Evolutionary conservation across 2,113 vertebrate genomes (phyloP).

Genomic region (Aegithalos caudatus): DNA sequence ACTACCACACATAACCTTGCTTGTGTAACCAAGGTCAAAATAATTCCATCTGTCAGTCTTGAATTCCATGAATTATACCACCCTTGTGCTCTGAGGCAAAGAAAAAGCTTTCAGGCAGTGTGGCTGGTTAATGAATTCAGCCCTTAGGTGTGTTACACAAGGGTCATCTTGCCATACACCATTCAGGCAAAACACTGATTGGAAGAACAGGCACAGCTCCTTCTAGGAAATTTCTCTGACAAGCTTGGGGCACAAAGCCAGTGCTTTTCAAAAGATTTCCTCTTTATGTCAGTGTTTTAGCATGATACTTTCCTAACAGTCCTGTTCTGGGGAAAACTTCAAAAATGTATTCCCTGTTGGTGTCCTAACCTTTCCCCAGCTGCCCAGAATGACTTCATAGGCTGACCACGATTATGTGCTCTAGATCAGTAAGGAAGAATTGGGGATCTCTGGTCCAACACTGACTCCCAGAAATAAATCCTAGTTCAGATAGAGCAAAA

Average conservation of each 20-base stretch:
- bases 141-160: neutral
- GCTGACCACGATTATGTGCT: neutral
- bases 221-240: neutral
- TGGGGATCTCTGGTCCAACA: neutral
- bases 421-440: neutral
- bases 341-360: neutral
- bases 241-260: neutral
- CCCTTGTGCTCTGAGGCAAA: neutral
- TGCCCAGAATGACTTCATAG: neutral
- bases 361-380: neutral
- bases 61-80: neutral
- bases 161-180: neutral
- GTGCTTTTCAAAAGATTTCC: neutral
- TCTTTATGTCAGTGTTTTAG: neutral
- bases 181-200: neutral
- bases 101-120: neutral
- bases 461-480: neutral
- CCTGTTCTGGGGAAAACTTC: neutral
- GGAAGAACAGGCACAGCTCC: neutral
- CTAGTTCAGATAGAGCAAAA: neutral
- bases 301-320: neutral
- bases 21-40: neutral
- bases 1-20: neutral
- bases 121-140: neutral
- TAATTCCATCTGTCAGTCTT: neutral